Base-by-base conservation (phyloP, 2,113 vertebrate species). In the Holacanthus passer region DNA sequence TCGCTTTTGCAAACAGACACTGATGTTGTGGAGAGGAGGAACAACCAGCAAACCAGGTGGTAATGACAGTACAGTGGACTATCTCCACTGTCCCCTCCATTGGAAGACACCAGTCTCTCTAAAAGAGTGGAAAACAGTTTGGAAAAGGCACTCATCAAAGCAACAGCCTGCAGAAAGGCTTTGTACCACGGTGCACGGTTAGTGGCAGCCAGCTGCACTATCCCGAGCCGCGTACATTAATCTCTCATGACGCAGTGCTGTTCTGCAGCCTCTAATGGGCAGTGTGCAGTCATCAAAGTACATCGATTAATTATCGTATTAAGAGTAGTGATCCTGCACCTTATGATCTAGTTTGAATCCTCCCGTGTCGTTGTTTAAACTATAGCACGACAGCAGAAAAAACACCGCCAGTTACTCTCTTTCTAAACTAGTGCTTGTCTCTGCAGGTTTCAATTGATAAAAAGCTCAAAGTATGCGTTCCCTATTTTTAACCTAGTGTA, bases 401-500 rank as follows among this genome's bases (percentile, higher is more conserved):
- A 80, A 65, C 37, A 14, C 17, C 53, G 70, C 41, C 73, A 43
- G 63, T 39, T 67, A n/a, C n/a, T 83, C 52, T 87, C 65, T 47
- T 63, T 48, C 64, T 13, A 58, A 76, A 47, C 63, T 39, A 6
- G 19, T 11, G 55, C 70, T 75, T 3, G 2, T 39, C 62, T 86
- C 50, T 55, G 48, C 3, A 24, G 66, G 63, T 71, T 81, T 77
- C 35, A 53, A 75, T 39, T 19, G 48, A 48, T 48, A 47, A 71
- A 63, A 81, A 43, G 14, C 56, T 69, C 27, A 73, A 77, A 73
- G 59, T 59, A 24, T 37, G 8, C 39, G 7, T 52, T 75, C 13
- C 31, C 81, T 88, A 81, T 89, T 93, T 88, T 87, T 88, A 88
- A 69, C 74, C 17, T 48, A 24, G 66, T 37, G 11, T 9, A 68